Conservation (phyloP, 2,888 invertebrate species). For the Brenthis ino region DNA sequence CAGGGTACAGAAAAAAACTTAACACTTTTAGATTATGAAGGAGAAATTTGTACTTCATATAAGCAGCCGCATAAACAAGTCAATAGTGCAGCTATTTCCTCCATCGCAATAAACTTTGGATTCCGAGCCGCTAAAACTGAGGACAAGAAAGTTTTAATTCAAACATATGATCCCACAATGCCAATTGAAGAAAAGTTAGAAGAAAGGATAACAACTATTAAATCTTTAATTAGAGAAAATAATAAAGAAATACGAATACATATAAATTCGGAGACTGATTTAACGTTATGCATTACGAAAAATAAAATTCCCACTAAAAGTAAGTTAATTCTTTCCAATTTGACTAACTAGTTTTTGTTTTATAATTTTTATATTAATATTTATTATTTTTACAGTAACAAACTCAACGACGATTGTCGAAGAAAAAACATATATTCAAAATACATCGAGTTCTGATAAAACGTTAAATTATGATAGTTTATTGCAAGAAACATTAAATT, state of each 20-base stretch:
- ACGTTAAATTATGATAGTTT: neutral
- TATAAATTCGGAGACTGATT: constrained; percentile 53
- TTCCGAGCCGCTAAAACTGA: constrained; percentile 54
- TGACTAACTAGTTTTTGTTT: neutral
- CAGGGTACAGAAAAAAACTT: neutral
- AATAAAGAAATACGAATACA: constrained; percentile 54
- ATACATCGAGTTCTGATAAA: constrained; percentile 9
- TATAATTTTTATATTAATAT: neutral
- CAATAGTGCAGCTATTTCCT: neutral
- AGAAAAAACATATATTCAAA: neutral
- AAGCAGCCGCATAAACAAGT: neutral
- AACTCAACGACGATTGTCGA: neutral
- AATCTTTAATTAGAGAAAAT: constrained; percentile 48
- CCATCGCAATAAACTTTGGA: constrained; percentile 49
- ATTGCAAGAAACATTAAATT: constrained; percentile 37
- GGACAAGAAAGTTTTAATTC: constrained; percentile 52
- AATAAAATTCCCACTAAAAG: constrained; percentile 7
- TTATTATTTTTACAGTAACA: constrained; percentile 6
- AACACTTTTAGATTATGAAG: neutral
- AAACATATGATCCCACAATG: constrained; percentile 49
- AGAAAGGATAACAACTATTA: constrained; percentile 50
- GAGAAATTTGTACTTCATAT: neutral
- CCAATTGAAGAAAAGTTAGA: constrained; percentile 41
- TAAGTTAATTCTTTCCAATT: neutral
- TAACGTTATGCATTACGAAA: constrained; percentile 51